A percentile compares a stretch with the other conserved stretches of the same genome.
Evolutionary conservation across 2,797 vertebrate species (phyloP).

Genomic region (Sebastes nivosus): DNA sequence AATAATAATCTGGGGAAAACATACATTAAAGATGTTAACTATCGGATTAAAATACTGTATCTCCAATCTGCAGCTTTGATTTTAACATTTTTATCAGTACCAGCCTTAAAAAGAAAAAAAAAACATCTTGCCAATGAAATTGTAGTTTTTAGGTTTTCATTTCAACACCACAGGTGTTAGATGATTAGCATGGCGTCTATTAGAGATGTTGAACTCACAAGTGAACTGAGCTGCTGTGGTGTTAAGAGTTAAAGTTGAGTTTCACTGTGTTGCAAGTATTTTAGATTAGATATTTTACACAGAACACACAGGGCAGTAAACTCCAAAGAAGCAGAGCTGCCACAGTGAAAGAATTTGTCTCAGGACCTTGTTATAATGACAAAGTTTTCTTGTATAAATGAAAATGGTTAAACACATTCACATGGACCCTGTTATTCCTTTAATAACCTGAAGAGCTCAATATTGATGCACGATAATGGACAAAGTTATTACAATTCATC

Average conservation of each 20-base stretch:
- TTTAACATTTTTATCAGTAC: constrained; percentile 13
- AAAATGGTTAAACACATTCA: background rate
- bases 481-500: background rate
- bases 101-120: constrained; percentile 42
- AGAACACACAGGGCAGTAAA: background rate
- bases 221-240: constrained; percentile 8
- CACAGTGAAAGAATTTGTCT: background rate
- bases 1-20: background rate
- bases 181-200: background rate
- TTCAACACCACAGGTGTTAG: constrained; percentile 21
- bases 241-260: background rate
- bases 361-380: constrained; percentile 35
- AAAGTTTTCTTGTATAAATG: background rate
- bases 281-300: background rate
- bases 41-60: constrained; percentile 13
- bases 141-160: constrained; percentile 31
- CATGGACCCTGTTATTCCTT: background rate
- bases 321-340: background rate
- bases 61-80: constrained; percentile 31
- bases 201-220: constrained; percentile 4
- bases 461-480: background rate
- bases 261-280: background rate
- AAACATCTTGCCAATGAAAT: constrained; percentile 50
- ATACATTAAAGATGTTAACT: constrained; percentile 4
- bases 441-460: background rate